Evolutionary conservation across 2,888 invertebrate species (phyloP).

Genomic region (Strigamia transsilvanica): DNA sequence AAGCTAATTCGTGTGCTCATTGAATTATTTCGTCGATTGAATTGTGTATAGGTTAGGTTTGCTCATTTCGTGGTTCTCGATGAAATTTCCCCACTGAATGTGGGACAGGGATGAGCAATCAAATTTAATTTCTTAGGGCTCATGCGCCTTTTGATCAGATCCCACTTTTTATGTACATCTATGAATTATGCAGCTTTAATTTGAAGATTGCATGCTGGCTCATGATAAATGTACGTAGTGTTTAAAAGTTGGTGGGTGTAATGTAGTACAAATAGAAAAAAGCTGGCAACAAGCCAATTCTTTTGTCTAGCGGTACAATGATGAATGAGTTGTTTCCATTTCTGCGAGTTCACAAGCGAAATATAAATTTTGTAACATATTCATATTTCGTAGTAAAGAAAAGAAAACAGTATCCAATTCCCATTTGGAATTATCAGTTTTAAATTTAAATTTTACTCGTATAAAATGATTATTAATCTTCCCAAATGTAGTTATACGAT

Average conservation of each 20-base stretch:
- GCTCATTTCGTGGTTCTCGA: slow-evolving; percentile 10
- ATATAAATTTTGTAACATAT: slow-evolving; percentile 41
- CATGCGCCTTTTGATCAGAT: slow-evolving; percentile 41
- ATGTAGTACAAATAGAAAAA: slow-evolving; percentile 47
- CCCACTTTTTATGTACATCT: slow-evolving; percentile 36
- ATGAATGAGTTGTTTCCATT: slow-evolving; percentile 45
- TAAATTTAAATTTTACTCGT: background rate
- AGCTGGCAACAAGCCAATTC: slow-evolving; percentile 33
- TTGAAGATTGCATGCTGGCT: slow-evolving; percentile 46
- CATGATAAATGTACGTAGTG: slow-evolving; percentile 48
- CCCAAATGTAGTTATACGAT: background rate
- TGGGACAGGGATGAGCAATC: slow-evolving; percentile 18
- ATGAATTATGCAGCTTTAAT: slow-evolving; percentile 48
- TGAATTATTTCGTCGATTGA: slow-evolving; percentile 29
- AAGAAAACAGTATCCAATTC: background rate
- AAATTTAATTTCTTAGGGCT: slow-evolving; percentile 38
- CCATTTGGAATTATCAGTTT: background rate
- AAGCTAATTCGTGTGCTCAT: slow-evolving; percentile 15
- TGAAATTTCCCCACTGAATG: background rate
- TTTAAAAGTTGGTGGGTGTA: slow-evolving; percentile 47
- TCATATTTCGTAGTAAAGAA: background rate
- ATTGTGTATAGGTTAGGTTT: too few species aligned
- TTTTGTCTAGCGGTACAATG: slow-evolving; percentile 19
- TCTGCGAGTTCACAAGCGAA: slow-evolving; percentile 18
- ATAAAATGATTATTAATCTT: background rate